phyloP scores from a whole-genome alignment of 2,797 vertebrate species.

The Sebastes dallii region DNA sequence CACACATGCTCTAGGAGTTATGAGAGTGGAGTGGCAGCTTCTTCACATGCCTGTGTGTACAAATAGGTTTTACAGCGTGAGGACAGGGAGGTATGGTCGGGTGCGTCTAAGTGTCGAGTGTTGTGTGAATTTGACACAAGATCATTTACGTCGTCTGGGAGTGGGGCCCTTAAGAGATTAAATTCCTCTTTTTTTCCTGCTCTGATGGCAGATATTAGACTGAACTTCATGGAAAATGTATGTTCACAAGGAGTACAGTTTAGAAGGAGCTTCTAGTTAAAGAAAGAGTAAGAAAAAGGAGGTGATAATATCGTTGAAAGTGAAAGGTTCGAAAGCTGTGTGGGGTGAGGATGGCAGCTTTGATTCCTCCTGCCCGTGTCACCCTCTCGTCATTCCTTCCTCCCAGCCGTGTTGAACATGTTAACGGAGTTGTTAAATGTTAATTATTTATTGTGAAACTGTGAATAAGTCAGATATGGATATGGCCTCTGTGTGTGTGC shows the following conservation, averaged over 20 bases:
- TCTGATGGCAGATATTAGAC: background rate
- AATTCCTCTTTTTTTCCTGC: slow-evolving; percentile 12
- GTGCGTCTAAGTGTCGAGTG: background rate
- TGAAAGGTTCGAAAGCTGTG: slow-evolving; percentile 2
- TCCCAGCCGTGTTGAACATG: slow-evolving; percentile 27
- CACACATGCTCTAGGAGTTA: slow-evolving; percentile 14
- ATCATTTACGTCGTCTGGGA: background rate
- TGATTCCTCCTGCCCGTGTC: background rate
- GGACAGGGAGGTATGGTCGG: slow-evolving; percentile 28
- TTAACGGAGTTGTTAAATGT: slow-evolving; percentile 50
- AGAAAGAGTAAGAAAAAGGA: background rate
- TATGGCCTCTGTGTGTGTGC: slow-evolving; percentile 2
- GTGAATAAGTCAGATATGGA: slow-evolving; percentile 49
- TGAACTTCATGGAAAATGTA: background rate
- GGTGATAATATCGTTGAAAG: slow-evolving; percentile 12
- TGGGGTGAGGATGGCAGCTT: background rate
- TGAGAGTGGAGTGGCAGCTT: background rate
- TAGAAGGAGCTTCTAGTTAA: background rate
- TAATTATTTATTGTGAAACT: slow-evolving; percentile 48
- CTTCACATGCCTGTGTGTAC: slow-evolving; percentile 16
- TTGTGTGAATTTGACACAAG: slow-evolving; percentile 19
- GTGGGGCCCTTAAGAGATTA: background rate
- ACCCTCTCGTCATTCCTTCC: slow-evolving; percentile 1
- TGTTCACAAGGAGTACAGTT: background rate
- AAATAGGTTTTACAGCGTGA: slow-evolving; percentile 44